Base-by-base conservation (phyloP, 2,888 invertebrate species). In the Rhaphigaster nebulosa region DNA sequence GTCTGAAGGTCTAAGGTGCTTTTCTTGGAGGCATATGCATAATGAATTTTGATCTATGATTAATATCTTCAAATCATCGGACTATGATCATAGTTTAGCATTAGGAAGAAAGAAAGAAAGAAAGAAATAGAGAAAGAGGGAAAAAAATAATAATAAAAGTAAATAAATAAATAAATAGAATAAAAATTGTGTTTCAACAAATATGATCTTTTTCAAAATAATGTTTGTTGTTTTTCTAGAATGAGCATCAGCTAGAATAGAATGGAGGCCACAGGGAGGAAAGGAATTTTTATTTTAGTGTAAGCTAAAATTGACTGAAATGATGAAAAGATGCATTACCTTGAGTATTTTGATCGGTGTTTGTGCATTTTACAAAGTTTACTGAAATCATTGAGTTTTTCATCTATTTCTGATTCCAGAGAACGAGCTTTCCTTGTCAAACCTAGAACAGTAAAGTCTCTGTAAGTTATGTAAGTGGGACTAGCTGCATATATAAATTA, bases 391-490 rank as follows among this genome's bases (percentile, higher is more conserved):
- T 84, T 84, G 23, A 84, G 84, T 38, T 45, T 84, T 84, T 84
- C 84, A 45, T 84, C 84, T 45, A 84, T 84, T 84, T 84, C 84
- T 84, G 84, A 84, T 84, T 84, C 84, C 1, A 84, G 84, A 84
- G 84, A 84, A 84, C 84, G 84, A 84, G 84, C 84, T 84, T 41
- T 84, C 45, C 84, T 84, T 41, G 84, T 84, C n/a, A 84, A 45
- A 84, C n/a, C 84, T 84, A 84, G 10, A 45, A 45, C 70, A 70
- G 38, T 70, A 20, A 70, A 70, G 5, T 70, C 18, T 38, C 34
- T 70, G n/a, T 52, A 56, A 23, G 65, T 65, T 12, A 29, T 65
- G 65, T 65, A n/a, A 29, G 1, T n/a, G 29, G 29, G 5, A 65
- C n/a, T 15, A 29, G 29, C 13, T 65, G 29, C 2, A 4, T 60